A percentile compares a stretch with the other conserved stretches of the same genome.
phyloP scores from a whole-genome alignment of 2,888 invertebrate genomes.

The Hemaris fuciformis region DNA sequence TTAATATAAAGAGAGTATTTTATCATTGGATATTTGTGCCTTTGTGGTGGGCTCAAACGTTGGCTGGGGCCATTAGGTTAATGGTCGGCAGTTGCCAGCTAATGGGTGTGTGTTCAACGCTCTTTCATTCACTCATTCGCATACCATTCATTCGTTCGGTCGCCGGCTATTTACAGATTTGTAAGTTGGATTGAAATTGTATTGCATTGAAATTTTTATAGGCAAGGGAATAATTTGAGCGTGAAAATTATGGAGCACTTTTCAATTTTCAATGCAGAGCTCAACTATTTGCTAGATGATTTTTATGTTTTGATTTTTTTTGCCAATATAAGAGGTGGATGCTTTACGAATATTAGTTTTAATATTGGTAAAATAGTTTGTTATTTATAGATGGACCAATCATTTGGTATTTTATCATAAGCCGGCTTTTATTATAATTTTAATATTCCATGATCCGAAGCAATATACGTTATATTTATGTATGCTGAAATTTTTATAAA shows the following conservation, averaged over 20 bases:
- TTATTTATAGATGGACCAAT: too few species aligned
- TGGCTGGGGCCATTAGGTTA: slow-evolving; percentile 69
- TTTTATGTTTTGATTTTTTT: neutral
- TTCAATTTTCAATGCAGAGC: neutral
- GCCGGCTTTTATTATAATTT: too few species aligned
- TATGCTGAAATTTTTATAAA: too few species aligned
- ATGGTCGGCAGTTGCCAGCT: slow-evolving; percentile 59
- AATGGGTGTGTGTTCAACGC: slow-evolving; percentile 54
- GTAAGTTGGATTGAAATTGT: slow-evolving; percentile 23
- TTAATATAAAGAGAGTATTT: slow-evolving; percentile 20
- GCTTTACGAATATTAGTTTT: neutral
- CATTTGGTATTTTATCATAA: too few species aligned
- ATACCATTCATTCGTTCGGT: slow-evolving; percentile 53
- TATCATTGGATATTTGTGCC: slow-evolving; percentile 33
- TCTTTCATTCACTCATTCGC: slow-evolving; percentile 61
- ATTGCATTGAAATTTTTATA: slow-evolving; percentile 16
- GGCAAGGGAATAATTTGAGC: slow-evolving; percentile 9
- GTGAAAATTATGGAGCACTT: slow-evolving; percentile 4
- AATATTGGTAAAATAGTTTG: too few species aligned
- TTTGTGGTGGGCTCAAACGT: slow-evolving; percentile 44
- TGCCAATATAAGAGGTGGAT: neutral
- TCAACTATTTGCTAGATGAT: neutral
- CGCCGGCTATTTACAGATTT: slow-evolving; percentile 38
- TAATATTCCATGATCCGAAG: too few species aligned
- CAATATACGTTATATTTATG: too few species aligned